These are phyloP conservation scores for Drosophila parabipectinata DNA, from an alignment of 1,140 invertebrate genomes.

Conservation along the genomic window DNA sequence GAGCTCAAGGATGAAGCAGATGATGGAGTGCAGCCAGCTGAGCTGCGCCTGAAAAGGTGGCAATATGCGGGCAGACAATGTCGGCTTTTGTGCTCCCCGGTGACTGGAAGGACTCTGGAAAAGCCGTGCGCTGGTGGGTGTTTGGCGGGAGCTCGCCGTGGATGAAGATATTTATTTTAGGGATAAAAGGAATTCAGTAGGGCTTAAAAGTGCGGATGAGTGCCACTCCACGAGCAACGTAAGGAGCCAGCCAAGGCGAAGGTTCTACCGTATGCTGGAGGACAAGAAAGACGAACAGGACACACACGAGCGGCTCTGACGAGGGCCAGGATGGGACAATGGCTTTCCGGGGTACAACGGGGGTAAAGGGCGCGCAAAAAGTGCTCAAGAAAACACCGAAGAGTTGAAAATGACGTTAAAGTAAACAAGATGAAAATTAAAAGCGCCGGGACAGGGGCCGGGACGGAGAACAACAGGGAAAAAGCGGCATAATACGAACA, in stretches of 20 bases:
- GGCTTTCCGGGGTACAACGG: constrained; percentile 8
- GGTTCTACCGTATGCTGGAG: constrained; percentile 30
- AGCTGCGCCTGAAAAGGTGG: constrained; percentile 21
- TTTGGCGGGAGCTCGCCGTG: constrained; percentile 42
- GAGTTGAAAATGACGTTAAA: constrained; percentile 83
- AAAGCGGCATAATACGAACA: constrained; percentile 20
- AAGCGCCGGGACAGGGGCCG: constrained; percentile 47
- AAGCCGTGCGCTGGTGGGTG: constrained; percentile 31
- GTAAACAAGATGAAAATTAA: constrained; percentile 83
- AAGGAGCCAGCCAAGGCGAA: constrained; percentile 56
- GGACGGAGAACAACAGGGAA: no score
- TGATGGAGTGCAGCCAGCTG: constrained; percentile 61
- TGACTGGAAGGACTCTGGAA: constrained; percentile 58
- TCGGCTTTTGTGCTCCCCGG: constrained; percentile 35
- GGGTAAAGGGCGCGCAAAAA: constrained; percentile 62
- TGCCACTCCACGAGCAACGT: constrained; percentile 77
- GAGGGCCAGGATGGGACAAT: constrained; percentile 42
- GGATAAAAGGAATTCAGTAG: constrained; percentile 83
- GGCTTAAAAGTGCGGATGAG: constrained; percentile 83
- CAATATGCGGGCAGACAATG: constrained; percentile 50
- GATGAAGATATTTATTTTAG: constrained; percentile 83
- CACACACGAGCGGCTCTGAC: constrained; percentile 64
- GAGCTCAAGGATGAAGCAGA: constrained; percentile 61
- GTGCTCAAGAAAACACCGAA: constrained; percentile 80
- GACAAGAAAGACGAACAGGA: constrained; percentile 51